Base-by-base conservation (phyloP, 2,113 vertebrate genomes). In the Amazona guildingii region DNA sequence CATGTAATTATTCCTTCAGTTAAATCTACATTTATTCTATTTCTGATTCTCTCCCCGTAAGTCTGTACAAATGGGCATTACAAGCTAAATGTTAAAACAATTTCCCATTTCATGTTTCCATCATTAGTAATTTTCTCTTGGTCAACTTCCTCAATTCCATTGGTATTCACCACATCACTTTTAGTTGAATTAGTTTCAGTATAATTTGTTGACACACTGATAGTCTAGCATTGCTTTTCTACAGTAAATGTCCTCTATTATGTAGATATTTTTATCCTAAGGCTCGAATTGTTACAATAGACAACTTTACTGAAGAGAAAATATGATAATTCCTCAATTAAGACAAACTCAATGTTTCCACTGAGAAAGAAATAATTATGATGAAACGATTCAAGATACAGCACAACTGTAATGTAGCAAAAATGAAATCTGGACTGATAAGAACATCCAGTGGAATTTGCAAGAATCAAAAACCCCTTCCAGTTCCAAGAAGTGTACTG, bases 271-370 rank as follows among this genome's bases (percentile, higher is more conserved):
- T 95, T 83, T 66, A 85, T 93, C 84, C 75, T 83, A 80, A 90
- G 67, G 75, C 72, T 91, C 35, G 73, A 76, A 79, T 68, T 79
- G 9, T 76, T 90, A 92, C 13, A 17, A 87, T 33, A 69, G 13
- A 21, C 28, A 88, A 85, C 49, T 88, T 88, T 31, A 73, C 44
- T 66, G 33, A 90, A 88, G 68, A 35, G 48, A 57, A 92, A 90
- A 68, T 44, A 88, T 8, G 29, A 17, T 79, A 91, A 93, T 66
- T 88, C 75, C 85, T 59, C 90, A 90, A 88, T 93, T 83, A 92
- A 83, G 54, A 66, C 1, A 10, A 92, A 93, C 27, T 43, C 27
- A 55, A 17, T 85, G 39, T 85, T 85, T 85, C 39, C 9, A 21
- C 39, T 85, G 82, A 93, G 64, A 84, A 84, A 82, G 29, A 92